phyloP scores from a whole-genome alignment of 2,888 invertebrate genomes.

The Zonitis immaculata region DNA sequence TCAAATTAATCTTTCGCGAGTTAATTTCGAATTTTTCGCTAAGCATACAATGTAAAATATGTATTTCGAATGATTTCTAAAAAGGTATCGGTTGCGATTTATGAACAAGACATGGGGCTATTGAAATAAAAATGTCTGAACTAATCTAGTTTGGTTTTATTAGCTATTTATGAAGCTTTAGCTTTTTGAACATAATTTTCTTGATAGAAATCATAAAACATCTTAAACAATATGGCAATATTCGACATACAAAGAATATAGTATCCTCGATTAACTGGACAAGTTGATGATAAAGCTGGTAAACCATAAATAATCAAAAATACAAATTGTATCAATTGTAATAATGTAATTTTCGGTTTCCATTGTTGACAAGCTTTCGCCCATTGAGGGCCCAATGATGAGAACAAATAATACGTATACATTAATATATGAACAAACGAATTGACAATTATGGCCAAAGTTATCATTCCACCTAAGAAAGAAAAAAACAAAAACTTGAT shows the following conservation, averaged over 20 bases:
- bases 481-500: conserved; percentile 5
- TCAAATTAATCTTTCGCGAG: no score
- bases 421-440: conserved; percentile 67
- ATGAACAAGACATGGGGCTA: no score
- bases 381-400: conserved; percentile 57
- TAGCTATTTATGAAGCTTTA: no score
- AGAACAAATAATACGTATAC: conserved; percentile 69
- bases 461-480: conserved; percentile 65
- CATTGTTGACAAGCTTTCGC: conserved; percentile 55
- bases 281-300: conserved; percentile 55
- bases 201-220: conserved; percentile 67
- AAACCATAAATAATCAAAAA: conserved; percentile 58
- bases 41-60: no score
- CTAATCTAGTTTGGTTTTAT: no score
- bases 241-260: conserved; percentile 58
- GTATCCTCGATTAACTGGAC: conserved; percentile 53
- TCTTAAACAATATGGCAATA: conserved; percentile 61
- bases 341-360: conserved; percentile 54
- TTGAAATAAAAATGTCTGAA: no score
- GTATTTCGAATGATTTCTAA: no score
- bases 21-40: no score
- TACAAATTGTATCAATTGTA: conserved; percentile 71
- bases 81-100: no score
- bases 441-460: conserved; percentile 63
- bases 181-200: conserved; percentile 52